A percentile compares a stretch with the other conserved stretches of the same genome.
phyloP scores from a whole-genome alignment of 2,888 invertebrate species.

The Iphiclides podalirius region DNA sequence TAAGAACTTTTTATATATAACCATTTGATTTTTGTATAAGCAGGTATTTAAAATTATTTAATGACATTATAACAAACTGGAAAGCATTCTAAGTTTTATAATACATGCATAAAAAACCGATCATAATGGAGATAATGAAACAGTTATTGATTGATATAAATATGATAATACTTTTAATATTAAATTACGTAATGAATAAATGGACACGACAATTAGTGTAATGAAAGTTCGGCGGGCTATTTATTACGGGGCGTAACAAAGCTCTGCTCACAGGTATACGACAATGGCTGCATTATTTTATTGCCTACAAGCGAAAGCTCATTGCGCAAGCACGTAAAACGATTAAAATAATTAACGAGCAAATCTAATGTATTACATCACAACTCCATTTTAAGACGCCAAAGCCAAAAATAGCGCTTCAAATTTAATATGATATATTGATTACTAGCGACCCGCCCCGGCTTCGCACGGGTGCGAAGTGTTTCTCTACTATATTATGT shows the following conservation, averaged over 20 bases:
- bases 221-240: conserved; percentile 47
- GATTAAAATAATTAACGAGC: conserved; percentile 73
- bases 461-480: too few species aligned
- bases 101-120: conserved; percentile 1
- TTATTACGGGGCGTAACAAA: conserved; percentile 55
- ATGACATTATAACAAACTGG: too few species aligned
- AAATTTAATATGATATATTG: conserved; percentile 33
- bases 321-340: conserved; percentile 64
- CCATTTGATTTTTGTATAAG: too few species aligned
- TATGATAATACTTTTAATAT: conserved; percentile 14
- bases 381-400: conserved; percentile 42
- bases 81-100: neutral
- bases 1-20: too few species aligned
- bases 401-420: conserved; percentile 43
- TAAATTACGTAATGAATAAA: conserved; percentile 36
- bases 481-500: too few species aligned
- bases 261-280: conserved; percentile 54
- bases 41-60: too few species aligned
- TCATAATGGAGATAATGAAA: conserved; percentile 4
- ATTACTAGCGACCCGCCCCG: too few species aligned
- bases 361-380: conserved; percentile 65
- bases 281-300: conserved; percentile 74
- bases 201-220: conserved; percentile 48
- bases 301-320: conserved; percentile 58
- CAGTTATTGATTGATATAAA: conserved; percentile 11